phyloP scores from a whole-genome alignment of 2,797 vertebrate genomes.

The Phoxinus dragarum region DNA sequence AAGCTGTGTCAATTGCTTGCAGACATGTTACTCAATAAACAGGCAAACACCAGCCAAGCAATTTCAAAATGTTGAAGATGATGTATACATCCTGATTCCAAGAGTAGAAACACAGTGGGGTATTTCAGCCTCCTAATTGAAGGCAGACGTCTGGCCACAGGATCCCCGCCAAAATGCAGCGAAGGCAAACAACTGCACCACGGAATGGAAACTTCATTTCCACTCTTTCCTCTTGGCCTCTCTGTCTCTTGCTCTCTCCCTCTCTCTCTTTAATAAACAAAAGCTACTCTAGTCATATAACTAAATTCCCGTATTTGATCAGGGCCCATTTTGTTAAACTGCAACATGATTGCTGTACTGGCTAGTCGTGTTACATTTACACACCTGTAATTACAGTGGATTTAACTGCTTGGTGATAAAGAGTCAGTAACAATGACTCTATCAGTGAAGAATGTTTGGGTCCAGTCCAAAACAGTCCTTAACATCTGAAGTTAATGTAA shows the following conservation, averaged over 20 bases:
- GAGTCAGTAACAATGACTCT: constrained; percentile 8
- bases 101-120: constrained; percentile 69
- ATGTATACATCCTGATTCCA: constrained; percentile 65
- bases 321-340: constrained; percentile 28
- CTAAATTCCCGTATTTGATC: constrained; percentile 49
- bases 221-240: constrained; percentile 38
- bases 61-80: constrained; percentile 59
- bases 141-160: constrained; percentile 67
- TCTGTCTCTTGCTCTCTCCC: not conserved
- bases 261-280: constrained; percentile 52
- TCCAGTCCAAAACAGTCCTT: constrained; percentile 15
- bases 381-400: constrained; percentile 40
- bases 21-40: constrained; percentile 65
- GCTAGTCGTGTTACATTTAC: constrained; percentile 1
- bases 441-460: constrained; percentile 23
- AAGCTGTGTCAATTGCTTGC: constrained; percentile 56
- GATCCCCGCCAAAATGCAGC: constrained; percentile 55
- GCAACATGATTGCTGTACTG: constrained; percentile 36
- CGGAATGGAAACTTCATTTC: constrained; percentile 64
- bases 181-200: constrained; percentile 62
- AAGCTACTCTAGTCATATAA: constrained; percentile 52
- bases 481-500: constrained; percentile 22
- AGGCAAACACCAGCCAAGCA: constrained; percentile 58
- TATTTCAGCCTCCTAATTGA: constrained; percentile 69
- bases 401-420: constrained; percentile 31